Evolutionary conservation across 2,113 vertebrate species (phyloP).

Genomic region (Cromileptes altivelis): DNA sequence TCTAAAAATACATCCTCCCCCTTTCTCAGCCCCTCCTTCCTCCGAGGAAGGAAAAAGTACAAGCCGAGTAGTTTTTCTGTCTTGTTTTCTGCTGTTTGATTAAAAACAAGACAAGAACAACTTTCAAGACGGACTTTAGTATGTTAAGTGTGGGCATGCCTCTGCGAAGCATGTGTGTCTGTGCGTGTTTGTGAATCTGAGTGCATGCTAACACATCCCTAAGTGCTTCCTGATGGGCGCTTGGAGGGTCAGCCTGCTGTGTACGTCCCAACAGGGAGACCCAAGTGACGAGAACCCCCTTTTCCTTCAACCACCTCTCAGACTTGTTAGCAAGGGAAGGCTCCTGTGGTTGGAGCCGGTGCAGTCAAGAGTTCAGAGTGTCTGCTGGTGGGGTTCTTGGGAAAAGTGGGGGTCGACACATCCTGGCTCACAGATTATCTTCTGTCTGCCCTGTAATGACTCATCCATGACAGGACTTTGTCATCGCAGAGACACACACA

Average conservation of each 20-base stretch:
- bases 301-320: constrained; percentile 18
- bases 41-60: constrained; percentile 55
- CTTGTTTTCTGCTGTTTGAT: constrained; percentile 12
- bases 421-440: constrained; percentile 15
- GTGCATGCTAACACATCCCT: constrained; percentile 8
- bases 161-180: constrained; percentile 14
- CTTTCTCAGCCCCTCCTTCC: constrained; percentile 18
- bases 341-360: constrained; percentile 43
- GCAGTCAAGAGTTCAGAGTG: constrained; percentile 50
- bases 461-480: constrained; percentile 47
- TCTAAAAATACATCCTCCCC: constrained; percentile 70
- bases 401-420: neutral
- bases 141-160: neutral
- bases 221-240: constrained; percentile 51
- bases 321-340: neutral
- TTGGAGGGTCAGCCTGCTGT: constrained; percentile 3
- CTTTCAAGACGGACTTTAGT: neutral
- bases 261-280: constrained; percentile 15
- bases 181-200: constrained; percentile 19
- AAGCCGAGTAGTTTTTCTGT: constrained; percentile 17
- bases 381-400: constrained; percentile 34
- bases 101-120: neutral
- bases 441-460: constrained; percentile 35
- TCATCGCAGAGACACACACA: constrained; percentile 5
- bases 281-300: constrained; percentile 11